Evolutionary conservation across 2,113 vertebrate species (phyloP).

Genomic region (Crypturellus undulatus): DNA sequence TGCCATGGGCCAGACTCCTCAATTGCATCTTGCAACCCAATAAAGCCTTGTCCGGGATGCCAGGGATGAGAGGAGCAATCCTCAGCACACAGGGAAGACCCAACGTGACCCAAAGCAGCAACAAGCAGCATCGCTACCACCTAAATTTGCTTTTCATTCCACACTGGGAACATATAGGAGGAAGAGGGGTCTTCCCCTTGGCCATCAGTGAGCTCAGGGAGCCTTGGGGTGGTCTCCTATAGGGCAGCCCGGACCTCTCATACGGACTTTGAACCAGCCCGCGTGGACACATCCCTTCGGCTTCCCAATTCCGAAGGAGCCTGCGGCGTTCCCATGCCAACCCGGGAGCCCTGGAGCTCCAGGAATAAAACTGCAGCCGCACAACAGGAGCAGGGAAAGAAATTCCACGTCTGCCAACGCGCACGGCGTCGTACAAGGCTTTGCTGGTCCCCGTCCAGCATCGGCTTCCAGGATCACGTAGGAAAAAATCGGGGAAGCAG

Average conservation of each 20-base stretch:
- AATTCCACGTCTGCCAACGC: fast-evolving
- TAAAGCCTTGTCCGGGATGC: not conserved
- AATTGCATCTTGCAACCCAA: not conserved
- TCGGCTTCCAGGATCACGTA: not conserved
- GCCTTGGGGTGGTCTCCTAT: fast-evolving
- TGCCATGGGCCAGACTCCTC: not conserved
- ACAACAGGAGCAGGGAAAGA: not conserved
- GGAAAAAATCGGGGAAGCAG: not conserved
- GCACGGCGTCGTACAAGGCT: not conserved
- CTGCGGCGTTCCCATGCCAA: not conserved
- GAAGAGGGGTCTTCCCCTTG: not conserved
- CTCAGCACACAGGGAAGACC: not conserved
- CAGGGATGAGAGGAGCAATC: not conserved
- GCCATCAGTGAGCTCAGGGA: not conserved
- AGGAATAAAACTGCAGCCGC: not conserved
- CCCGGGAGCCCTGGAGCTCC: no score
- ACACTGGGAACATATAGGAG: not conserved
- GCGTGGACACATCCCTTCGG: not conserved
- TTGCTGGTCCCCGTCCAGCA: not conserved
- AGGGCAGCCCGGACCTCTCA: not conserved
- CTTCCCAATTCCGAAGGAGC: not conserved
- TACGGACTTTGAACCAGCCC: not conserved
- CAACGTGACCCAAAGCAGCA: not conserved
- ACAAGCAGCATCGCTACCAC: not conserved
- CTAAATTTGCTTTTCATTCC: not conserved